phyloP scores from a whole-genome alignment of 2,113 vertebrate genomes.

The Zosterops borbonicus region DNA sequence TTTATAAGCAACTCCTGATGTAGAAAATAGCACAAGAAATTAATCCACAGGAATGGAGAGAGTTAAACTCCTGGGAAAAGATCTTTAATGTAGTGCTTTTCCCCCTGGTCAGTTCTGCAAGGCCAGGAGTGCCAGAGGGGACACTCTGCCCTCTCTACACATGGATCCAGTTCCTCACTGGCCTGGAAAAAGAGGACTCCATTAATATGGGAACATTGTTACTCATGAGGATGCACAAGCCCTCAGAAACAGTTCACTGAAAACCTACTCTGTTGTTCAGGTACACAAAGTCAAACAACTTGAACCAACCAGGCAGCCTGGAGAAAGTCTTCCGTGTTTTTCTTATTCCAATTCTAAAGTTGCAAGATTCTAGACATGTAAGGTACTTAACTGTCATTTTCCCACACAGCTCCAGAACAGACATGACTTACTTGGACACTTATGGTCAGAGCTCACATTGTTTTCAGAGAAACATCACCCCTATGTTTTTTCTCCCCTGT shows the following conservation, averaged over 20 bases:
- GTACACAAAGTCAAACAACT: background rate
- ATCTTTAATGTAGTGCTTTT: background rate
- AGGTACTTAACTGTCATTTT: background rate
- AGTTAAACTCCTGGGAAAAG: background rate
- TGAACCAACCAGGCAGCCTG: background rate
- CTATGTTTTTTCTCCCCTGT: background rate
- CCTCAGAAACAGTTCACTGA: background rate
- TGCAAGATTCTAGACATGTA: background rate
- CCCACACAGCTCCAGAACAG: background rate
- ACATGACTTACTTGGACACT: rapidly evolving
- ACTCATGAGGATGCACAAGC: background rate
- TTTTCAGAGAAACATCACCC: background rate
- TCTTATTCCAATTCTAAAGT: background rate
- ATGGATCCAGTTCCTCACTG: background rate
- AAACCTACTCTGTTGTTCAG: background rate
- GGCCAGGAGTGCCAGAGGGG: background rate
- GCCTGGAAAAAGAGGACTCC: background rate
- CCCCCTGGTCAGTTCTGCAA: background rate
- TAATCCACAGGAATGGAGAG: background rate
- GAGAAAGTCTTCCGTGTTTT: background rate
- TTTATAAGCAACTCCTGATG: background rate
- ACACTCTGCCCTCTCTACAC: background rate
- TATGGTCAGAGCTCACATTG: rapidly evolving
- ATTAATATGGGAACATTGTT: background rate
- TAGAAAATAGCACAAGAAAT: background rate